Conservation (phyloP, 2,888 invertebrate species). For the Drepana falcataria region DNA sequence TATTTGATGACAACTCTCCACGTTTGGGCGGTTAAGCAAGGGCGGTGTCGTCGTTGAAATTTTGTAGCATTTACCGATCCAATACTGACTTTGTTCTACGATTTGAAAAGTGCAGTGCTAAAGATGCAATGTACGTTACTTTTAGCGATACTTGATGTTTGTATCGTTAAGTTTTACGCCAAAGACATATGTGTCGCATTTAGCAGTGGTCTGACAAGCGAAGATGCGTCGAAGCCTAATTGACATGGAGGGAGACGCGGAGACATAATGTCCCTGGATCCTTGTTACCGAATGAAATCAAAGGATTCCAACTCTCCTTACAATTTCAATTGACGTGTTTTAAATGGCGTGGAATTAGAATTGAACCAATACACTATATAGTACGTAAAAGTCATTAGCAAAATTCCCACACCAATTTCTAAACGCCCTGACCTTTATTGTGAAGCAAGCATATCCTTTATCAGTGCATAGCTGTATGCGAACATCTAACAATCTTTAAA, state of each 20-base stretch:
- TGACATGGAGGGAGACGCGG: slow-evolving; percentile 4
- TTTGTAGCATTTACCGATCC: slow-evolving; percentile 10
- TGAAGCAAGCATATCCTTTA: not conserved
- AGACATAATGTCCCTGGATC: not conserved
- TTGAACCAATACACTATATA: too few relatives aligned
- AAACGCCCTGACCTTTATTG: not conserved
- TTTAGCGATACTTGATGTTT: slow-evolving; percentile 6
- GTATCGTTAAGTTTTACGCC: not conserved
- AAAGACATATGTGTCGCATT: not conserved
- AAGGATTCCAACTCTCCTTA: not conserved
- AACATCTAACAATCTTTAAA: slow-evolving; percentile 44
- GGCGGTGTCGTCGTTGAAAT: slow-evolving; percentile 27
- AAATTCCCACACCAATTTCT: not conserved
- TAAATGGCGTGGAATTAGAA: too few relatives aligned
- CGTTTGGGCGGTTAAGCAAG: slow-evolving; percentile 45
- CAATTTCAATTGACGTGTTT: too few relatives aligned
- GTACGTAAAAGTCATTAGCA: not conserved
- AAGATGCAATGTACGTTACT: not conserved
- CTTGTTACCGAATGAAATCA: not conserved
- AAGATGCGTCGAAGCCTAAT: slow-evolving; percentile 12
- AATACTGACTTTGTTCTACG: slow-evolving; percentile 10
- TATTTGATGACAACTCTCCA: slow-evolving; percentile 76
- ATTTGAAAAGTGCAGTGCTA: not conserved
- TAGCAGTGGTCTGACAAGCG: slow-evolving; percentile 7
- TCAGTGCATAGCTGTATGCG: slow-evolving; percentile 23